phyloP scores from a whole-genome alignment of 2,797 vertebrate species.

The Coracias cyanogaster region DNA sequence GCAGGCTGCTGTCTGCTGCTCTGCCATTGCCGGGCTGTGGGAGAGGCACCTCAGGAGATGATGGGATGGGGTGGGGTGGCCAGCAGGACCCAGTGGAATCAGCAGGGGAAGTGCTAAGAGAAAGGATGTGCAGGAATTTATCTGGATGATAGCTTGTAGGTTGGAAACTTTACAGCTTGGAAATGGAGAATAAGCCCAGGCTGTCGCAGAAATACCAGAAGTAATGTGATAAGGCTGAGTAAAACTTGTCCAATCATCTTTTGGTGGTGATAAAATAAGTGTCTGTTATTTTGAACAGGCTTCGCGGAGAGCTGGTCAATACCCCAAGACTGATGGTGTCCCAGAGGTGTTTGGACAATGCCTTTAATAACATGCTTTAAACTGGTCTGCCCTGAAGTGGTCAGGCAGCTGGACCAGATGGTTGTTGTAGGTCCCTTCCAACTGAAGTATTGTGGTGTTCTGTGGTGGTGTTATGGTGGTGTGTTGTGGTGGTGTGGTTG shows the following conservation, averaged over 20 bases:
- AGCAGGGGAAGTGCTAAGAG: not conserved
- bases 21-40: not conserved
- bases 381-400: not conserved
- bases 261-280: not conserved
- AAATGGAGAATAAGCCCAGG: not conserved
- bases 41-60: not conserved
- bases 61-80: not conserved
- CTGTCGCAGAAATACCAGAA: not conserved
- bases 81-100: not conserved
- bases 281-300: not conserved
- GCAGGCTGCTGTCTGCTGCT: not conserved
- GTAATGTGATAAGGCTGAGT: not conserved
- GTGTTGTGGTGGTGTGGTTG: no score
- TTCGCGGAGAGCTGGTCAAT: accelerated
- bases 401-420: not conserved
- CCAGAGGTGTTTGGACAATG: not conserved
- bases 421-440: not conserved
- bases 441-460: no score
- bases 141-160: not conserved
- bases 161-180: not conserved
- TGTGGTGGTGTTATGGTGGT: no score
- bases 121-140: not conserved
- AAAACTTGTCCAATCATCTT: not conserved
- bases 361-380: not conserved
- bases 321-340: not conserved